Evolutionary conservation across 2,888 invertebrate species (phyloP).

Genomic region (Adelphocoris suturalis): DNA sequence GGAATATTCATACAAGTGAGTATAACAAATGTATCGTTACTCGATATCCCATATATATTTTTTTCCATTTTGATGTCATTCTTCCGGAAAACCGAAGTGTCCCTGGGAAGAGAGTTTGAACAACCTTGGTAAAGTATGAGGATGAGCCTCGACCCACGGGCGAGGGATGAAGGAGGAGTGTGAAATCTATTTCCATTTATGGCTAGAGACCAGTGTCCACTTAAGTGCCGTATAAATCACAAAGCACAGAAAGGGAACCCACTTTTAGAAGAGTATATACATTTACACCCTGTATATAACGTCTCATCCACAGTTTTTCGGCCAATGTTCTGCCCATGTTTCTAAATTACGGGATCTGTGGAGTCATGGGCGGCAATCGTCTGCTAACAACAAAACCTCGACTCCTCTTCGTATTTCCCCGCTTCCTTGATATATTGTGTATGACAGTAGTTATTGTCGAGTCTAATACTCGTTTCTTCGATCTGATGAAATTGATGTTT

Average conservation of each 20-base stretch:
- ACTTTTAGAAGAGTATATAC: constrained; percentile 66
- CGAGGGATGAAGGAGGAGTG: constrained; percentile 42
- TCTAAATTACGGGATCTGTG: constrained; percentile 55
- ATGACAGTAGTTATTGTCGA: not conserved
- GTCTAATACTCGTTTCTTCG: not conserved
- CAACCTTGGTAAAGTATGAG: not conserved
- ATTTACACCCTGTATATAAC: constrained; percentile 64
- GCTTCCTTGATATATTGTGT: not conserved
- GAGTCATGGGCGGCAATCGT: constrained; percentile 19
- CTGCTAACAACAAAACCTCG: constrained; percentile 34
- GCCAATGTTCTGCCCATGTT: constrained; percentile 58
- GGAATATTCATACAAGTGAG: too few relatives aligned
- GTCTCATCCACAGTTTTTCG: constrained; percentile 53
- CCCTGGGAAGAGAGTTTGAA: not conserved
- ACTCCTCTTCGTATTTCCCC: not conserved
- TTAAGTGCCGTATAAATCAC: constrained; percentile 73
- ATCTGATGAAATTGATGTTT: not conserved
- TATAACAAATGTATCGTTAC: too few relatives aligned
- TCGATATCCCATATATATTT: too few relatives aligned
- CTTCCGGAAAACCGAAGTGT: not conserved
- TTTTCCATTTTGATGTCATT: not conserved
- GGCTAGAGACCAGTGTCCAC: constrained; percentile 73
- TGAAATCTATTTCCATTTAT: constrained; percentile 73
- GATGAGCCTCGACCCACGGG: not conserved
- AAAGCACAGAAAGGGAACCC: constrained; percentile 55